Evolutionary conservation across 1,140 invertebrate genomes (phyloP).

Genomic region (Musca vetustissima): DNA sequence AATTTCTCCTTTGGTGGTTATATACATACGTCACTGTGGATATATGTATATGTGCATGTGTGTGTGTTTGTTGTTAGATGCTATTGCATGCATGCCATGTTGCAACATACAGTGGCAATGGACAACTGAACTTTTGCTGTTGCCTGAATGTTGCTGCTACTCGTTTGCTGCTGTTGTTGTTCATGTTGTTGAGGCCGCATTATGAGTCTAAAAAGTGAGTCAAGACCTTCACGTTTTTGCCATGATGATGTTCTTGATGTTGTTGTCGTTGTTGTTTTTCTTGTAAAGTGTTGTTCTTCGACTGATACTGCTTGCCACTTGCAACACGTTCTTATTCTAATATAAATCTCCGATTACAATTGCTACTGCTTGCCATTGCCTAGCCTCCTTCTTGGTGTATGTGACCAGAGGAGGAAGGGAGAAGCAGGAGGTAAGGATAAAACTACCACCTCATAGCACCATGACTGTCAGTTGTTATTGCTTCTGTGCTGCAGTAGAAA

Average conservation of each 20-base stretch:
- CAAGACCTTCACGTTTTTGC: constrained; percentile 21
- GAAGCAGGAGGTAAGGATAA: neutral
- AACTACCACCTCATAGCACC: neutral
- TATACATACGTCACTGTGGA: neutral
- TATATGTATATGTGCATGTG: no score
- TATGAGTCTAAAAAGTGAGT: constrained; percentile 1
- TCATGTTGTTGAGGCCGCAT: neutral
- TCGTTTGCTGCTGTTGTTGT: no score
- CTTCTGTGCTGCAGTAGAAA: no score
- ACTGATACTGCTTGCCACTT: no score
- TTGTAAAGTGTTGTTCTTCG: neutral
- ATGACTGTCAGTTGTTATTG: no score
- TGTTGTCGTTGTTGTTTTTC: no score
- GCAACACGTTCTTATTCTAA: constrained; percentile 20
- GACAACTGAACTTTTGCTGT: constrained; percentile 2
- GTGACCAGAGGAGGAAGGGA: no score
- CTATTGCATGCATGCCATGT: neutral
- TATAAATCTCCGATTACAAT: constrained; percentile 6
- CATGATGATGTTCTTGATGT: no score
- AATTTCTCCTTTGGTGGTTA: neutral
- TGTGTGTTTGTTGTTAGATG: no score
- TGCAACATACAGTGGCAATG: neutral
- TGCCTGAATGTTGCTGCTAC: no score
- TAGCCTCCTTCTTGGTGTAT: neutral
- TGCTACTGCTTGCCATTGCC: no score